Conservation (phyloP, 2,888 invertebrate genomes). For the Idaea aversata region DNA sequence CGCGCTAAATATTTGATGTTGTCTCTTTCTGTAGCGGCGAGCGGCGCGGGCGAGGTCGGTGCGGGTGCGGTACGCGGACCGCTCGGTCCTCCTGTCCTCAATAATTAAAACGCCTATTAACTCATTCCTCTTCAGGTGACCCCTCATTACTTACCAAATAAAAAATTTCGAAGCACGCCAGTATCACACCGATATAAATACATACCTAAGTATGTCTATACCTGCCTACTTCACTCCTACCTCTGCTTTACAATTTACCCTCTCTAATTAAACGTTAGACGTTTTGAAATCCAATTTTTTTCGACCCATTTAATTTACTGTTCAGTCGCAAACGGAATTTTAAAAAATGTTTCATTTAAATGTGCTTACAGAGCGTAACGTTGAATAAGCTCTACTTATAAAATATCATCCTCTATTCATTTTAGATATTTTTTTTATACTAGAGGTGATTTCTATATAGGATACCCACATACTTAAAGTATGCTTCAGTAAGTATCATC, state of each 20-base stretch:
- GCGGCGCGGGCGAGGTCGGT: slow-evolving; percentile 23
- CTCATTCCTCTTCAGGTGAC: slow-evolving; percentile 73
- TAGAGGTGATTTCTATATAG: too few relatives aligned
- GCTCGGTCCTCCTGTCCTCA: slow-evolving; percentile 54
- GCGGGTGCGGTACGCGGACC: slow-evolving; percentile 25
- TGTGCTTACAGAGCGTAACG: not conserved
- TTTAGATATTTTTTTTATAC: too few relatives aligned
- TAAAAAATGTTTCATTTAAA: slow-evolving; percentile 3
- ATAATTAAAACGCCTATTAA: slow-evolving; percentile 79
- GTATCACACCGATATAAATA: slow-evolving; percentile 30
- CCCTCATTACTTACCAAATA: slow-evolving; percentile 63
- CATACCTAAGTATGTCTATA: slow-evolving; percentile 20
- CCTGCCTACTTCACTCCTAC: not conserved
- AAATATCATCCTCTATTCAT: not conserved
- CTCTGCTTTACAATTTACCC: slow-evolving; percentile 19
- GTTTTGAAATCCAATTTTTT: slow-evolving; percentile 5
- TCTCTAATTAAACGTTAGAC: slow-evolving; percentile 22
- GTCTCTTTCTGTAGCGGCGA: slow-evolving; percentile 67
- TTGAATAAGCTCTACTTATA: not conserved
- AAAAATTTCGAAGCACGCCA: slow-evolving; percentile 46
- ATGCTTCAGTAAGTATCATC: too few relatives aligned
- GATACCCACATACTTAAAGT: too few relatives aligned
- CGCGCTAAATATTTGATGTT: slow-evolving; percentile 78
- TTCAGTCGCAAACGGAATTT: not conserved
- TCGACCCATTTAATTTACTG: not conserved